These are phyloP conservation scores for Phyllotis vaccarum DNA, from an alignment of 2,797 vertebrate species.

Conservation along the genomic window DNA sequence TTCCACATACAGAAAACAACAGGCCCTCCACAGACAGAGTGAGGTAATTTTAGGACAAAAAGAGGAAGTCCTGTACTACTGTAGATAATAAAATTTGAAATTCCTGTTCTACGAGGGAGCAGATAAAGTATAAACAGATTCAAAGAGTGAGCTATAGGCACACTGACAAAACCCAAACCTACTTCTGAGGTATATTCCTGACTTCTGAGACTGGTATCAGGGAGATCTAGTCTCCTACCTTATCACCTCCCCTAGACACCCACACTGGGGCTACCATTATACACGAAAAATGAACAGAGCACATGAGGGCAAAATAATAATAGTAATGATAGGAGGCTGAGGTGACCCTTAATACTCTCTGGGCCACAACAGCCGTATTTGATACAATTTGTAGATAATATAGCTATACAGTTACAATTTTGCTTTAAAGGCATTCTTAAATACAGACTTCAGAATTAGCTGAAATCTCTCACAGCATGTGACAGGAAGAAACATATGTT, in stretches of 20 bases:
- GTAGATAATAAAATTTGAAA: slow-evolving; percentile 38
- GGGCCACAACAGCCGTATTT: background rate
- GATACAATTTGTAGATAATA: background rate
- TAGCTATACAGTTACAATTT: slow-evolving; percentile 1
- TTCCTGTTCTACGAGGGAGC: background rate
- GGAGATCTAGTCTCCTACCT: background rate
- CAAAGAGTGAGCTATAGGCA: background rate
- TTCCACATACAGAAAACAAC: background rate
- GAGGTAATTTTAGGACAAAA: slow-evolving; percentile 59
- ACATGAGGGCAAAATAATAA: background rate
- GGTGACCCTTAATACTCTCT: background rate
- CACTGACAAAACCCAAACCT: background rate
- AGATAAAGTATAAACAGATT: slow-evolving; percentile 24
- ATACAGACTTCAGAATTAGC: slow-evolving; percentile 65
- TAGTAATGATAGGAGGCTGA: accelerated
- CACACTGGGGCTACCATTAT: background rate
- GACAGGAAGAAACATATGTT: slow-evolving; percentile 78
- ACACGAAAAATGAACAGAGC: background rate
- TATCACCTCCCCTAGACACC: background rate
- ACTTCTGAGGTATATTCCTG: slow-evolving; percentile 28
- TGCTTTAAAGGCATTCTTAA: slow-evolving; percentile 70
- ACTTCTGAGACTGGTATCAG: background rate
- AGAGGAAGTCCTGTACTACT: slow-evolving; percentile 49
- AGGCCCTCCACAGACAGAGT: background rate
- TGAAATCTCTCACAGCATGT: slow-evolving; percentile 55